Conservation (phyloP, 2,888 invertebrate genomes). For the Hydrotaea cyrtoneurina region DNA sequence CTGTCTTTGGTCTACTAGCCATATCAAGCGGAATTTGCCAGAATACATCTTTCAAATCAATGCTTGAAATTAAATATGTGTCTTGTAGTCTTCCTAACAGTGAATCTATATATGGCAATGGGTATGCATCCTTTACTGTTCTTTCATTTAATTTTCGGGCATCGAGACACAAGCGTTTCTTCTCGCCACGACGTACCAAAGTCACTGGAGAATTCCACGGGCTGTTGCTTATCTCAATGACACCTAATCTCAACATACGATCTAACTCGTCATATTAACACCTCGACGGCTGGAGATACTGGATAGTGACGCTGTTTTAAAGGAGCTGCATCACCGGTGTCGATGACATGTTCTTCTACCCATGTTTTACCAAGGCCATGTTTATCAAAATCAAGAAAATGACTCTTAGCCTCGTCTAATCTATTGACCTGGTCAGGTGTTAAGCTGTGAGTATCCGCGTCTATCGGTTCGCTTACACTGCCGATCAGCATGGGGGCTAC, state of each 20-base stretch:
- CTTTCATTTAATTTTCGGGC: constrained; percentile 33
- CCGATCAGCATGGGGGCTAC: too few species aligned
- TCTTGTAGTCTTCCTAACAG: constrained; percentile 33
- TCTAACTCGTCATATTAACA: constrained; percentile 16
- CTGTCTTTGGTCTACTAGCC: constrained; percentile 43
- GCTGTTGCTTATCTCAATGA: not conserved
- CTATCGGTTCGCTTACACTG: too few species aligned
- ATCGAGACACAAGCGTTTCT: constrained; percentile 28
- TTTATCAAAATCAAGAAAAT: too few species aligned
- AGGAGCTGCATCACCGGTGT: too few species aligned
- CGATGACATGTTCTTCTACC: too few species aligned
- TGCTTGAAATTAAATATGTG: constrained; percentile 44
- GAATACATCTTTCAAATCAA: constrained; percentile 55
- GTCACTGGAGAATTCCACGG: constrained; percentile 40
- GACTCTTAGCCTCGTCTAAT: too few species aligned
- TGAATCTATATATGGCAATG: constrained; percentile 45
- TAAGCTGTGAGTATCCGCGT: too few species aligned
- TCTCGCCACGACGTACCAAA: constrained; percentile 10
- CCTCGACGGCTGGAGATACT: not conserved
- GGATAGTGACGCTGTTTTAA: too few species aligned
- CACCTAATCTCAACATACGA: constrained; percentile 1
- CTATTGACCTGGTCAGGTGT: too few species aligned
- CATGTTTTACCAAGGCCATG: too few species aligned
- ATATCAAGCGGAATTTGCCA: constrained; percentile 53
- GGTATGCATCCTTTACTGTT: constrained; percentile 41